Base-by-base conservation (phyloP, 2,113 vertebrate genomes). In the Tupaia chinensis region DNA sequence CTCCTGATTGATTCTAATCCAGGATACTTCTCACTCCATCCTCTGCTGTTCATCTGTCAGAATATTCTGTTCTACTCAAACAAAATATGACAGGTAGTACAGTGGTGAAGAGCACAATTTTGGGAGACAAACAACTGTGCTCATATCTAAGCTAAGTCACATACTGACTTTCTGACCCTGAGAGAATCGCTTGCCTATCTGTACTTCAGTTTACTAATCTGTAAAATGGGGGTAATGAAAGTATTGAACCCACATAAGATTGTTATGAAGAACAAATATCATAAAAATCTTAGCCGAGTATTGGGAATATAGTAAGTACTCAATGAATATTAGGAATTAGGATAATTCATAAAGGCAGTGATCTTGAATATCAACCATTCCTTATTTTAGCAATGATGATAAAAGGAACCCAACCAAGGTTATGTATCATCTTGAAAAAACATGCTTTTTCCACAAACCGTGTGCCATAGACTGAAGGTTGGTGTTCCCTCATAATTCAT, bases 301-400 rank as follows among this genome's bases (percentile, higher is more conserved):
- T 12, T 25, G 25, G 29, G 34, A 19, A 76, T 27, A 80, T 0
- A 81, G 29, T 22, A 81, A 66, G 22, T 16, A 1, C 25, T 85
- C 6, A 9, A 23, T 60, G 83, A 54, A 32, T 78, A 54, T 86
- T 86, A 82, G 61, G 95, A 79, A 92, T 68, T 14, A 56, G 32
- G 29, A 27, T 66, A 77, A 89, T 66, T 92, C 61, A 72, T n/a
- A 87, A 73, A 73, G 13, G 1, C 94, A 54, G n/a, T 60, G 1
- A 34, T 22, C 58, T 54, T 77, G 22, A 72, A 61, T 79, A 69
- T 66, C 58, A 88, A 44, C 14, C 69, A 20, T 29, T 78, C 53
- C n/a, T 91, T 89, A 85, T 68, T 63, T 85, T 58, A 92, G 16
- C 27, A 72, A 34, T 66, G 82, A 61, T 44, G 25, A 95, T 80